Percentiles rank a stretch among this genome's conserved stretches.
Conservation (phyloP, 2,113 vertebrate genomes). For the Hydrochoerus hydrochaeris region DNA sequence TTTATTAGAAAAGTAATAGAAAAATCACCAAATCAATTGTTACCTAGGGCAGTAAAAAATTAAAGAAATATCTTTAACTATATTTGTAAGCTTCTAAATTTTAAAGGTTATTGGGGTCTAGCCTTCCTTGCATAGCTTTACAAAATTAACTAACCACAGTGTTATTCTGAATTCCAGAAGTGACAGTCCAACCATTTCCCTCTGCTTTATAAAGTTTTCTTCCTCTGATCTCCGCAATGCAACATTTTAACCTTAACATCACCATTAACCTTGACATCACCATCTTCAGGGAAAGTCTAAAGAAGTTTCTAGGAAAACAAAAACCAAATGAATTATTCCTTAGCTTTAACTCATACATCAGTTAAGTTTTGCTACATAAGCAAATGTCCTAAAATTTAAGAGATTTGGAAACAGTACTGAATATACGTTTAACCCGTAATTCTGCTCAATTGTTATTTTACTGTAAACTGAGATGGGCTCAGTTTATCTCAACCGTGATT, state of each 20-base stretch:
- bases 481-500: neutral
- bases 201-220: neutral
- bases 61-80: constrained; percentile 65
- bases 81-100: constrained; percentile 39
- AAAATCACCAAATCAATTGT: constrained; percentile 62
- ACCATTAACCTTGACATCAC: neutral
- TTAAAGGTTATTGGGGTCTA: constrained; percentile 56
- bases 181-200: neutral
- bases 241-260: constrained; percentile 3
- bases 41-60: constrained; percentile 52
- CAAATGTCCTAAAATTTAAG: neutral
- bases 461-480: neutral
- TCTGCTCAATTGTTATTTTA: neutral
- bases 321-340: neutral
- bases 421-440: neutral
- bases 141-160: constrained; percentile 51
- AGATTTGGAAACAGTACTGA: neutral
- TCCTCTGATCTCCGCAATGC: neutral
- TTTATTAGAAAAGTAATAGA: constrained; percentile 72
- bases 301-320: constrained; percentile 27
- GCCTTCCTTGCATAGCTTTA: constrained; percentile 57
- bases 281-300: neutral
- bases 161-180: neutral
- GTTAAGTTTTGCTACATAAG: neutral
- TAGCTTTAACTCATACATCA: constrained; percentile 11